Evolutionary conservation across 2,888 invertebrate species (phyloP).

Genomic region (Leistus spinibarbis): DNA sequence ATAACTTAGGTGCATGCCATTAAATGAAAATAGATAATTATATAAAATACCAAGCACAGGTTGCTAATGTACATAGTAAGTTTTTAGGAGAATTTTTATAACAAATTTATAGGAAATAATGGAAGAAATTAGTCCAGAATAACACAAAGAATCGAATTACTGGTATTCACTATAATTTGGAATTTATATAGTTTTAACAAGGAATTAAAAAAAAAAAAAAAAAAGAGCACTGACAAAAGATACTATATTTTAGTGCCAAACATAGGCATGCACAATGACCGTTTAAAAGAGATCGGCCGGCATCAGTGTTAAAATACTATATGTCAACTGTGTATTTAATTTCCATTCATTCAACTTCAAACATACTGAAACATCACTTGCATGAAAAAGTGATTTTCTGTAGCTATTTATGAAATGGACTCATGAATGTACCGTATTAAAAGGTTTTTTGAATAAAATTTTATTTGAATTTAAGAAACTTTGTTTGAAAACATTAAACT

Average conservation of each 20-base stretch:
- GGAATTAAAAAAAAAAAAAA: background rate
- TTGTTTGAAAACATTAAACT: background rate
- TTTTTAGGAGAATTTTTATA: constrained; percentile 36
- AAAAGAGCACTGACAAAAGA: background rate
- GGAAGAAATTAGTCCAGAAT: constrained; percentile 12
- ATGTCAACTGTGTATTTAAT: background rate
- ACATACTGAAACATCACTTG: constrained; percentile 3
- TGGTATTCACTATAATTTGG: constrained; percentile 32
- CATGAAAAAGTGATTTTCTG: constrained; percentile 30
- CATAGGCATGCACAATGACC: background rate
- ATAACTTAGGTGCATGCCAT: constrained; percentile 32
- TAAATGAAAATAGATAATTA: constrained; percentile 29
- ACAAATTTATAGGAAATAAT: constrained; percentile 30
- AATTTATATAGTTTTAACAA: background rate
- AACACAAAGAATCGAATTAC: constrained; percentile 12
- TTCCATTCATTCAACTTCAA: background rate
- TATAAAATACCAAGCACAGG: constrained; percentile 11
- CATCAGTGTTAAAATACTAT: background rate
- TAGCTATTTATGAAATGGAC: constrained; percentile 31
- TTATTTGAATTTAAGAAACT: constrained; percentile 29
- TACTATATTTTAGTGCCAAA: background rate
- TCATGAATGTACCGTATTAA: constrained; percentile 27
- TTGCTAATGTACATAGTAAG: constrained; percentile 29
- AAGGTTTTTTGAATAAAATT: constrained; percentile 36
- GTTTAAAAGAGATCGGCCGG: background rate